These are phyloP conservation scores for Latheticus oryzae DNA, from an alignment of 2,888 invertebrate species.

Conservation along the genomic window DNA sequence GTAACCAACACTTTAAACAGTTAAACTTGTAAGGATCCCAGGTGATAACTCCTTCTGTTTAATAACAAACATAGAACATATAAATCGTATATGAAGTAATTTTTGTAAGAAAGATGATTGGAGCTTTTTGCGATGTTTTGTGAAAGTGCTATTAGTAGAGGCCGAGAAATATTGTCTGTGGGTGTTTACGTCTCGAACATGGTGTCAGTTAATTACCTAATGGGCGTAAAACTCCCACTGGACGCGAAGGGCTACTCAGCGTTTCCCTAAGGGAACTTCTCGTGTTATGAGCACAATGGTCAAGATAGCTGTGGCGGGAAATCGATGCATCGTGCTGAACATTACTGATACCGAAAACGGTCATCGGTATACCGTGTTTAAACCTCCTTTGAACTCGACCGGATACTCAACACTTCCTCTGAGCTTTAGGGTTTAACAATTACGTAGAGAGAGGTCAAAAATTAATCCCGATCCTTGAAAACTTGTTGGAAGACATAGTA, in stretches of 20 bases:
- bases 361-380: conserved; percentile 33
- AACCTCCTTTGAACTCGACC: conserved; percentile 32
- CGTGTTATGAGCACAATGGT: conserved; percentile 49
- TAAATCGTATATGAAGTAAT: too few species aligned
- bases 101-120: too few species aligned
- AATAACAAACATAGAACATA: too few species aligned
- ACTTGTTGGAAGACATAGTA: too few species aligned
- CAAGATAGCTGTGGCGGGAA: conserved; percentile 46
- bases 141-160: too few species aligned
- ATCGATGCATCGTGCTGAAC: conserved; percentile 47
- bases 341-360: conserved; percentile 46
- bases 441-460: conserved; percentile 12
- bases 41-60: too few species aligned
- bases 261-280: conserved; percentile 45
- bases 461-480: conserved; percentile 22
- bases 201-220: conserved; percentile 50
- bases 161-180: too few species aligned
- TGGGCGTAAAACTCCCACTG: conserved; percentile 47
- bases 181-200: conserved; percentile 15
- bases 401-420: conserved; percentile 32
- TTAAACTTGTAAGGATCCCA: too few species aligned
- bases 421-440: conserved; percentile 25
- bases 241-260: conserved; percentile 23
- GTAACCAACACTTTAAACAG: conserved; percentile 7
- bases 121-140: conserved; percentile 1